These are phyloP conservation scores for Rhynchonema sp. DNA, from an alignment of 2,888 invertebrate species.

Conservation along the genomic window DNA sequence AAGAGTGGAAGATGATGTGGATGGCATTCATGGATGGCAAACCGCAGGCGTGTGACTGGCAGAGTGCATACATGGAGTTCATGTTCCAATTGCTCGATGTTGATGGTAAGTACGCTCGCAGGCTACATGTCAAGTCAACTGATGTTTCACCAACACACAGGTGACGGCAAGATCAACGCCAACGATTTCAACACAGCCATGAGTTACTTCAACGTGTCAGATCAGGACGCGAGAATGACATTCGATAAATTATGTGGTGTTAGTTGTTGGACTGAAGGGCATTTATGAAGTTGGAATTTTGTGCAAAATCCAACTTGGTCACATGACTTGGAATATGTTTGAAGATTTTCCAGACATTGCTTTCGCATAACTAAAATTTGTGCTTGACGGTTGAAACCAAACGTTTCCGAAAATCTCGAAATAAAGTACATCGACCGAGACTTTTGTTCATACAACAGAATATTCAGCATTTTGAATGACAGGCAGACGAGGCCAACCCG, in stretches of 20 bases:
- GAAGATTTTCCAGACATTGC: no score
- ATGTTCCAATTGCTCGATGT: neutral
- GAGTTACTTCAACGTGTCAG: neutral
- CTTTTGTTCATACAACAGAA: no score
- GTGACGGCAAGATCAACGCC: neutral
- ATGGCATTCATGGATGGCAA: neutral
- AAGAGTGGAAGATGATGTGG: constrained; percentile 1
- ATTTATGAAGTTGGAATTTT: neutral
- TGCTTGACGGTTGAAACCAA: no score
- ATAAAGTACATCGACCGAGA: no score
- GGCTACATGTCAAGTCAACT: neutral
- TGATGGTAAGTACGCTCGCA: neutral
- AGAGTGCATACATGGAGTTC: neutral
- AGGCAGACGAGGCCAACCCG: no score
- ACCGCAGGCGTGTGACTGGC: neutral
- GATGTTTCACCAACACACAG: neutral
- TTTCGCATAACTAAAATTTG: no score
- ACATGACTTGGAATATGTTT: no score
- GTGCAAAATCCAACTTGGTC: neutral
- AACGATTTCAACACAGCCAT: neutral
- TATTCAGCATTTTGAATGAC: no score
- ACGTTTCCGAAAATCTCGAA: no score
- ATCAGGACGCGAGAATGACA: neutral
- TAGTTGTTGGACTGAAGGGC: neutral
- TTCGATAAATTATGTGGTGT: neutral